phyloP scores from a whole-genome alignment of 2,888 invertebrate species.

The Lepeophtheirus nordmannii region DNA sequence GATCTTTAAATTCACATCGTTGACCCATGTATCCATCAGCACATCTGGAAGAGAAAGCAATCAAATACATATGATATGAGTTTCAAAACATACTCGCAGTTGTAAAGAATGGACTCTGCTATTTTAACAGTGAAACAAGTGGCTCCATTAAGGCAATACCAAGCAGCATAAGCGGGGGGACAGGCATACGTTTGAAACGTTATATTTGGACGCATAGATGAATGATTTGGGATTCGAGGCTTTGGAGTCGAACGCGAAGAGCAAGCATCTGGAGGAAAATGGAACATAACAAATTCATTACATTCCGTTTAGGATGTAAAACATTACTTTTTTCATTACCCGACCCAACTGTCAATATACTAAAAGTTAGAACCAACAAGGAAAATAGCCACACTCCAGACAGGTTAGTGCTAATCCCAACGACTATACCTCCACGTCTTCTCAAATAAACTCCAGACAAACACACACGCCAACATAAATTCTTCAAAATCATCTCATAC shows the following conservation, averaged over 20 bases:
- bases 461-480: no score
- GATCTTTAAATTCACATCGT: slow-evolving; percentile 88
- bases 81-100: slow-evolving; percentile 50
- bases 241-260: slow-evolving; percentile 60
- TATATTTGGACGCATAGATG: slow-evolving; percentile 67
- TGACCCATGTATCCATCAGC: slow-evolving; percentile 83
- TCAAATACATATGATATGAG: no score
- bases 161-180: slow-evolving; percentile 77
- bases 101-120: slow-evolving; percentile 77
- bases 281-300: no score
- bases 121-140: slow-evolving; percentile 88
- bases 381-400: no score
- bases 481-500: no score
- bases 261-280: slow-evolving; percentile 44
- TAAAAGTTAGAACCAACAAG: no score
- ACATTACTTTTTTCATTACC: no score
- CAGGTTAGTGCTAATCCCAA: no score
- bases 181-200: slow-evolving; percentile 88
- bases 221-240: slow-evolving; percentile 35
- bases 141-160: slow-evolving; percentile 89
- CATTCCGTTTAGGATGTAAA: no score
- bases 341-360: no score
- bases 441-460: no score
- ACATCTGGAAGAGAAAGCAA: slow-evolving; percentile 40
- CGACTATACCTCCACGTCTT: no score